These are phyloP conservation scores for Drosophila seguyi DNA, from an alignment of 1,140 invertebrate genomes.

Conservation along the genomic window DNA sequence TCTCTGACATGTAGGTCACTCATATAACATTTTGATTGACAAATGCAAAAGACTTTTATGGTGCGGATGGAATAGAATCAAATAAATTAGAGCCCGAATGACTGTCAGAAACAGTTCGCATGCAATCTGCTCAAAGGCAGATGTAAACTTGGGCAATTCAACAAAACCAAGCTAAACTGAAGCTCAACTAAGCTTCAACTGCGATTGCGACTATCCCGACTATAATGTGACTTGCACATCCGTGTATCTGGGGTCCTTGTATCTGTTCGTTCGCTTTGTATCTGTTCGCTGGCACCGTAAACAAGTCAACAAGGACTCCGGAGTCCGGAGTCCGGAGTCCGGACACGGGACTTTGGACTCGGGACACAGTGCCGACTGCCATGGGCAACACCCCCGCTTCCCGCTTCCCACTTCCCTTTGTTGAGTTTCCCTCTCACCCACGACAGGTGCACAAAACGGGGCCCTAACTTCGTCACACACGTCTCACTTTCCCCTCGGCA, in stretches of 20 bases:
- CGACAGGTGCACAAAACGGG: conserved; percentile 58
- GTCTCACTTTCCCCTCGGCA: conserved; percentile 45
- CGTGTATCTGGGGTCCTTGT: conserved; percentile 29
- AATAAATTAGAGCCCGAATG: conserved; percentile 43
- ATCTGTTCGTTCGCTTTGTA: conserved; percentile 39
- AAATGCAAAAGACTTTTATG: conserved; percentile 56
- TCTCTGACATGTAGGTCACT: conserved; percentile 20
- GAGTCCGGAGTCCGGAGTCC: neutral
- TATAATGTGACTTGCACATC: conserved; percentile 47
- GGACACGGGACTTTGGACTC: neutral
- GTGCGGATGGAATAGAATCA: conserved; percentile 36
- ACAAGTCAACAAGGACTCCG: conserved; percentile 44
- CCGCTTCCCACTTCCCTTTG: neutral
- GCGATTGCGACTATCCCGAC: conserved; percentile 30
- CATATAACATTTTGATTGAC: conserved; percentile 47
- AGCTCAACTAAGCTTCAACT: conserved; percentile 17
- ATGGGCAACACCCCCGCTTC: conserved; percentile 31
- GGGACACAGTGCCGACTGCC: conserved; percentile 28
- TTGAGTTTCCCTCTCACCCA: neutral
- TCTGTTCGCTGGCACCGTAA: conserved; percentile 46
- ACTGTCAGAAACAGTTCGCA: conserved; percentile 56
- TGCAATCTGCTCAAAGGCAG: conserved; percentile 45
- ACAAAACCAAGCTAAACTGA: conserved; percentile 18
- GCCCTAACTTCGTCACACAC: conserved; percentile 50
- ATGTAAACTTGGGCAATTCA: conserved; percentile 39